Evolutionary conservation across 2,888 invertebrate species (phyloP), one percentile per base, ranked within the genome.

Genomic region (Lasioglossum morio): DNA sequence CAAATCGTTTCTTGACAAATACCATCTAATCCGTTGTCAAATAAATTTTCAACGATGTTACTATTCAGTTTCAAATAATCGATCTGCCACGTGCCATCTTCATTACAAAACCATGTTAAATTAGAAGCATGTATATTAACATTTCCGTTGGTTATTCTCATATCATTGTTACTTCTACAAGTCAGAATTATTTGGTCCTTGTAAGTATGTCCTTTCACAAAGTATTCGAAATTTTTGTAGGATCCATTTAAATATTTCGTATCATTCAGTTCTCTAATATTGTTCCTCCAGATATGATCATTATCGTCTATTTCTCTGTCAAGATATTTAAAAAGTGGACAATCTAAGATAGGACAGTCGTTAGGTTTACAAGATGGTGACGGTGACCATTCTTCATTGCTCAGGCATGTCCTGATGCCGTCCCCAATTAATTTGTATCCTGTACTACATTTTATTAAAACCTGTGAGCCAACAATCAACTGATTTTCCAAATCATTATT

Each of bases 321-420:
- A 74, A 91, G 46, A 46, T 87, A 81, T 82, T 79, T 30, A n/a
- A 91, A 84, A 12, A 94, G 76, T 2, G 91, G 88, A 79, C 93
- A 91, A 53, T 88, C 77, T 10, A 73, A 60, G 4, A 91, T 16
- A 4, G 90, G 57, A 53, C 94, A 94, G 37, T 90, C 87, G 12
- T 69, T 80, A 43, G 85, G 83, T 93, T 96, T 93, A 92, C 97
- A 97, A 86, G 94, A 93, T 0, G 96, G 96, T 23, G 95, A 95
- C 8, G 96, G 96, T 72, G 96, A 96, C 97, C 97, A 97, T 77
- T 94, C 94, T 77, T 96, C 97, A 89, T 96, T 96, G 43, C 96
- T 96, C 40, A 96, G 95, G 91, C 97, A 97, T 27, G 94, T 95
- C 77, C 96, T 95, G 70, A 94, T 95, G 27, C 94, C 91, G 37